phyloP scores from a whole-genome alignment of 2,797 vertebrate genomes.

The Microtus agrestis region DNA sequence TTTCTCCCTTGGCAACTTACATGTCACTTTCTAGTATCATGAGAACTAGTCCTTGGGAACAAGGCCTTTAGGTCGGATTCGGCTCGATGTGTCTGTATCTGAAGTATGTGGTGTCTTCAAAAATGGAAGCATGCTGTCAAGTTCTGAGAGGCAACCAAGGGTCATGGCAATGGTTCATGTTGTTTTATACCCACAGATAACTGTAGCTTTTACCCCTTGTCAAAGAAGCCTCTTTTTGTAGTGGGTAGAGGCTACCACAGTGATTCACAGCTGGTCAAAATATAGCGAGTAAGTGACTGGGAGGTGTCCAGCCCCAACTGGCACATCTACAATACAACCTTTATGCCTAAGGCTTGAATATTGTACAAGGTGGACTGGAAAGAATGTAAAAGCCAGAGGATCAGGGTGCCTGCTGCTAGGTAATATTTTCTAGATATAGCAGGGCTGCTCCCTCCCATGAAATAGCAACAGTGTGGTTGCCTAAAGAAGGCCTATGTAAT shows the following conservation, averaged over 20 bases:
- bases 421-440: not conserved
- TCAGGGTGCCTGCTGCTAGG: not conserved
- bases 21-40: not conserved
- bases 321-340: not conserved
- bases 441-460: not conserved
- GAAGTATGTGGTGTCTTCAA: not conserved
- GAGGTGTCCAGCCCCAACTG: not conserved
- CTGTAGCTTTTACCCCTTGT: not conserved
- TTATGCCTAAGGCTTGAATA: not conserved
- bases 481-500: not conserved
- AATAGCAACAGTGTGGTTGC: too few species aligned
- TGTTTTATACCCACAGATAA: not conserved
- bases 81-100: not conserved
- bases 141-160: not conserved
- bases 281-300: not conserved
- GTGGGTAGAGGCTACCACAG: not conserved
- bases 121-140: not conserved
- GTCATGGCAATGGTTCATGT: not conserved
- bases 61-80: not conserved
- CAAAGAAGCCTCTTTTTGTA: not conserved
- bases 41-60: not conserved
- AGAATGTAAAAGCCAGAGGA: not conserved
- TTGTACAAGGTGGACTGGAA: not conserved
- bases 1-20: not conserved
- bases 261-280: not conserved